Percentiles rank a stretch among this genome's conserved stretches.
These are phyloP conservation scores for Campoplex capitator DNA, from an alignment of 2,888 invertebrate genomes.

Conservation along the genomic window DNA sequence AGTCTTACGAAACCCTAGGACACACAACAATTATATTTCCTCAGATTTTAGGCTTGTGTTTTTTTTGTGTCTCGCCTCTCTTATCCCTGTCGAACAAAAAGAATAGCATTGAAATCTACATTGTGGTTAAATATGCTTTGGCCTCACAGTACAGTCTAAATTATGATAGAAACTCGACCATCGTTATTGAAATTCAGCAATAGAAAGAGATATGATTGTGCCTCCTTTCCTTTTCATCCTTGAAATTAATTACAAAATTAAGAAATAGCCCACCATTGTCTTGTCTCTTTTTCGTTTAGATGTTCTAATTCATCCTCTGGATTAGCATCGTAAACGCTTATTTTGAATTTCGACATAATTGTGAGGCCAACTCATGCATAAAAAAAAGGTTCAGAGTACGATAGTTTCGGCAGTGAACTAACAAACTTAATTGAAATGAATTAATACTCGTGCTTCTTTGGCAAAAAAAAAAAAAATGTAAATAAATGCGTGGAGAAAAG, in stretches of 20 bases:
- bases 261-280: background rate
- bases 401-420: background rate
- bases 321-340: background rate
- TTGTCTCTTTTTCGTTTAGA: background rate
- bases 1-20: constrained; percentile 79
- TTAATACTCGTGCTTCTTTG: background rate
- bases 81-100: background rate
- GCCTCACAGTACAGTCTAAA: background rate
- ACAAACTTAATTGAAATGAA: background rate
- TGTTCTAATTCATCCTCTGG: background rate
- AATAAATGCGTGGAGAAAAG: constrained; percentile 3
- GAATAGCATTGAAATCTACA: background rate
- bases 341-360: background rate
- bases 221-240: background rate
- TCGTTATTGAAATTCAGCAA: background rate
- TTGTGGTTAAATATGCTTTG: background rate
- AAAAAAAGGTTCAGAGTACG: background rate
- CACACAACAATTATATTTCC: constrained; percentile 13
- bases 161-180: background rate
- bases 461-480: background rate
- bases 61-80: constrained; percentile 1
- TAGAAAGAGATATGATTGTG: background rate
- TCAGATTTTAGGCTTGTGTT: constrained; percentile 55
- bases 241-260: background rate
- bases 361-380: background rate